A percentile compares a stretch with the other conserved stretches of the same genome.
These are phyloP conservation scores for Uropetala carovei DNA, from an alignment of 2,888 invertebrate genomes.

Conservation along the genomic window DNA sequence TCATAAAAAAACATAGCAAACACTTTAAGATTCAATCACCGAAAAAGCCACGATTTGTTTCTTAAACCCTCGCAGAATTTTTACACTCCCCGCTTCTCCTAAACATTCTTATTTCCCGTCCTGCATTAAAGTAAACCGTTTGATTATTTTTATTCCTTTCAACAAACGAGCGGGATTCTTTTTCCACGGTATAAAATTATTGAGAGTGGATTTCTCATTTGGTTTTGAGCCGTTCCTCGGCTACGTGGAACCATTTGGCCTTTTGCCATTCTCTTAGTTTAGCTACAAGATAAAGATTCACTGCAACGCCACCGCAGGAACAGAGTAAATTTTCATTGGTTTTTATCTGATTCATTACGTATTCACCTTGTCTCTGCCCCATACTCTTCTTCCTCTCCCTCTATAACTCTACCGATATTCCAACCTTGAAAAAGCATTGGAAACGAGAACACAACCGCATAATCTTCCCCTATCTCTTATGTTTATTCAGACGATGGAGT, in stretches of 20 bases:
- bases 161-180: background rate
- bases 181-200: constrained; percentile 28
- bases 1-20: too few species aligned
- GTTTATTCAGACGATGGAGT: background rate
- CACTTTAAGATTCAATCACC: background rate
- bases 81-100: background rate
- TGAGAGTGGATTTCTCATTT: constrained; percentile 3
- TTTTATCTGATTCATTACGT: constrained; percentile 61
- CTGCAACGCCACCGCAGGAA: constrained; percentile 55
- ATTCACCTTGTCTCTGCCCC: constrained; percentile 45
- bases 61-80: background rate
- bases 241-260: constrained; percentile 42
- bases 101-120: background rate
- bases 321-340: constrained; percentile 55
- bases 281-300: constrained; percentile 59
- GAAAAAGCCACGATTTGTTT: background rate
- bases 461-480: constrained; percentile 5
- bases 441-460: constrained; percentile 13
- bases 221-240: background rate
- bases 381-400: background rate
- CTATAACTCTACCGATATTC: background rate
- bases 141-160: background rate
- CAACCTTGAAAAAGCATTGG: constrained; percentile 14
- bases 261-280: constrained; percentile 57
- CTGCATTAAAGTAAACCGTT: background rate